Evolutionary conservation across 2,888 invertebrate genomes (phyloP).

Genomic region (Tachina fera): DNA sequence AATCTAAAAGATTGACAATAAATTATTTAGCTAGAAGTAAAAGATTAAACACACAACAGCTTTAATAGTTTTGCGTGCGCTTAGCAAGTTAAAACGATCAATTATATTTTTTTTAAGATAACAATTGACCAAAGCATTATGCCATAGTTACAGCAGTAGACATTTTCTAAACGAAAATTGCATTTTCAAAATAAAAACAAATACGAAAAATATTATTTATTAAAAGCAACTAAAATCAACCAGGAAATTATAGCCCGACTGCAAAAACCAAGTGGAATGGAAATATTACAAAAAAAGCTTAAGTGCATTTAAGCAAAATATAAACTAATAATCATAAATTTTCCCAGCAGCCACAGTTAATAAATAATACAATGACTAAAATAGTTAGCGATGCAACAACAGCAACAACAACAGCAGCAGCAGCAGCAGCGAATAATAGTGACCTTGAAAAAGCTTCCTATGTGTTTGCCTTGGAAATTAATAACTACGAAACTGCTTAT

Average conservation of each 20-base stretch:
- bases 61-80: constrained; percentile 75
- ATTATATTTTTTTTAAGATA: constrained; percentile 44
- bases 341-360: constrained; percentile 29
- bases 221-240: constrained; percentile 22
- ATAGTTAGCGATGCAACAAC: constrained; percentile 6
- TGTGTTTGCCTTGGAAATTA: constrained; percentile 3
- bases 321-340: constrained; percentile 27
- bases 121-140: constrained; percentile 30
- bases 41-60: background rate
- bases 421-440: constrained; percentile 24
- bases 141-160: constrained; percentile 35
- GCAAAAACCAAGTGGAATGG: constrained; percentile 3
- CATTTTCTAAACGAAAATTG: constrained; percentile 2
- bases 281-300: constrained; percentile 31
- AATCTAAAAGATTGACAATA: background rate
- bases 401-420: background rate
- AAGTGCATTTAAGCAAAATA: constrained; percentile 8
- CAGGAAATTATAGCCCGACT: constrained; percentile 1
- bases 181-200: background rate
- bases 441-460: constrained; percentile 17
- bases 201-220: background rate
- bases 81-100: constrained; percentile 69
- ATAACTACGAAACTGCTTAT: background rate
- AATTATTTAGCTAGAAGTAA: background rate
- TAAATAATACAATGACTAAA: constrained; percentile 25